A percentile compares a stretch with the other conserved stretches of the same genome.
Conservation (phyloP, 1,140 invertebrate genomes). For the Aphis craccivora region DNA sequence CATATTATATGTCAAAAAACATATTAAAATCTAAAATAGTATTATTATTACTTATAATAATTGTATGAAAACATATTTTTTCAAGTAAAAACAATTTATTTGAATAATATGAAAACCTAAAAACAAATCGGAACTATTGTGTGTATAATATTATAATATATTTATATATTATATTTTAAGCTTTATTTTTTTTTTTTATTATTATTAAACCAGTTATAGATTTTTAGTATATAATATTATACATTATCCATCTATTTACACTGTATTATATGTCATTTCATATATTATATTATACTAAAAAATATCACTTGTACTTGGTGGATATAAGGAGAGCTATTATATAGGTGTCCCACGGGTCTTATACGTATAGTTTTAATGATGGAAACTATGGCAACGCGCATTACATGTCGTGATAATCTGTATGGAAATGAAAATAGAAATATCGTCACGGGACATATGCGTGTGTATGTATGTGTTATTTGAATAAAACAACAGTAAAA, state of each 20-base stretch:
- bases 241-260: background rate
- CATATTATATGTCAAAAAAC: too few relatives aligned
- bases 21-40: too few relatives aligned
- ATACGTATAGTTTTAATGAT: background rate
- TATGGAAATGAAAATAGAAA: background rate
- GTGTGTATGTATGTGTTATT: background rate
- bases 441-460: background rate
- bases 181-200: too few relatives aligned
- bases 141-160: background rate
- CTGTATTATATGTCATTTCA: background rate
- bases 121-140: background rate
- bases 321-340: background rate
- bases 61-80: background rate
- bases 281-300: background rate
- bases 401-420: background rate
- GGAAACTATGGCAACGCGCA: background rate
- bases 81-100: background rate
- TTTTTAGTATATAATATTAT: background rate
- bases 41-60: background rate
- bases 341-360: background rate
- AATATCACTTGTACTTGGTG: background rate
- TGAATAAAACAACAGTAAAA: constrained; percentile 1
- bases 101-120: too few relatives aligned
- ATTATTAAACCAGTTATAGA: too few relatives aligned
- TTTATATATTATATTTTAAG: too few relatives aligned